A percentile compares a stretch with the other conserved stretches of the same genome.
These are phyloP conservation scores for Rhagophthalmus giganteus DNA, from an alignment of 2,888 invertebrate genomes.

Conservation along the genomic window DNA sequence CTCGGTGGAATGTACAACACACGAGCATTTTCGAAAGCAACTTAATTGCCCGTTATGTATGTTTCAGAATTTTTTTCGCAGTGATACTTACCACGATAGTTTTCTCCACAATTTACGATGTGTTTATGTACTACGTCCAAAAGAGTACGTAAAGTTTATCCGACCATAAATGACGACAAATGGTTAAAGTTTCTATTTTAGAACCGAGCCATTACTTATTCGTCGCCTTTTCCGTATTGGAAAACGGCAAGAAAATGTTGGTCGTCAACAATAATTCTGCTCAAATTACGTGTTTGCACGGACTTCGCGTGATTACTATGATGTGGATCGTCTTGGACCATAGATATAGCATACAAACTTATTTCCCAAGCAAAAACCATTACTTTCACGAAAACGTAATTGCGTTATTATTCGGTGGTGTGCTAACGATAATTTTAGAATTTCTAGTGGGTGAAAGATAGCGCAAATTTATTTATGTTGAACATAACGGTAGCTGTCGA, in stretches of 20 bases:
- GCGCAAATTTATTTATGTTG: neutral
- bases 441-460: neutral
- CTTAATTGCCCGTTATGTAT: too few relatives aligned
- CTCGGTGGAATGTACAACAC: neutral
- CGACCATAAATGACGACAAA: too few relatives aligned
- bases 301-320: constrained; percentile 55
- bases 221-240: constrained; percentile 1
- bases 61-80: neutral
- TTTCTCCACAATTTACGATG: neutral
- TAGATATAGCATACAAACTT: constrained; percentile 38
- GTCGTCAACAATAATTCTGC: constrained; percentile 47
- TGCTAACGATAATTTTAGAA: neutral
- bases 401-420: neutral
- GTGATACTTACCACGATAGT: neutral
- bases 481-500: neutral
- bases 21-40: too few relatives aligned
- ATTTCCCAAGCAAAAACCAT: constrained; percentile 15
- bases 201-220: neutral
- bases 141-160: neutral
- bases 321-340: constrained; percentile 56
- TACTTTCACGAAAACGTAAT: constrained; percentile 3
- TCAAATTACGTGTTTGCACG: constrained; percentile 49
- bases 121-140: neutral
- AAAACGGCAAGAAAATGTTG: constrained; percentile 23
- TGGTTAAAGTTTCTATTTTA: too few relatives aligned